Percentiles rank a stretch among this genome's conserved stretches.
These are phyloP conservation scores for Orcinus orca DNA, from an alignment of 2,113 vertebrate genomes.

Conservation along the genomic window DNA sequence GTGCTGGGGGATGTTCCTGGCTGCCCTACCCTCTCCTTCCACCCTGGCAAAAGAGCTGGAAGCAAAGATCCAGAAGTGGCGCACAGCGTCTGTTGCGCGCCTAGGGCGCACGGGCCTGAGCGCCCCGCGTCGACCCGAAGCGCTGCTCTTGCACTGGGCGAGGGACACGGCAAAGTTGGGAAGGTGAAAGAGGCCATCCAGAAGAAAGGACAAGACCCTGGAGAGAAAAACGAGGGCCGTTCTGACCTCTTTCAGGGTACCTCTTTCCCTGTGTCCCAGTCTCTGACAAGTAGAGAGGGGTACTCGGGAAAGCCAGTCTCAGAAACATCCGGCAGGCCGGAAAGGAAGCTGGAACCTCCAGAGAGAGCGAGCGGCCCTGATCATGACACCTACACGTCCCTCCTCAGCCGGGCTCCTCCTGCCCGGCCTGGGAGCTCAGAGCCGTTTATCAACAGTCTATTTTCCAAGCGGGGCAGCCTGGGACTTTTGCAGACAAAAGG, in stretches of 20 bases:
- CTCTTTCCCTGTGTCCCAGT: not conserved
- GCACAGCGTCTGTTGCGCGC: not conserved
- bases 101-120: not conserved
- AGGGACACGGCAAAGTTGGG: not conserved
- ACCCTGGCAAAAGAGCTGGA: not conserved
- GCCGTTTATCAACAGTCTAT: not conserved
- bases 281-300: not conserved
- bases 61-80: not conserved
- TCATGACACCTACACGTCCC: not conserved
- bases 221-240: not conserved
- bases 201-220: not conserved
- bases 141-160: not conserved
- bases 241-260: not conserved
- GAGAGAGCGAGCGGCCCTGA: not conserved
- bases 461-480: not conserved
- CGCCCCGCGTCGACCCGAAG: fast-evolving
- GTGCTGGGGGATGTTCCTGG: not conserved
- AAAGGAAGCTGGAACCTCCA: not conserved
- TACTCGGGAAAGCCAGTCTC: not conserved
- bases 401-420: not conserved
- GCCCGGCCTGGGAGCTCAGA: not conserved
- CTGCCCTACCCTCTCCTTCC: not conserved
- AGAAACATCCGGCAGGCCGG: not conserved
- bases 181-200: not conserved
- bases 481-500: slow-evolving; percentile 9